Evolutionary conservation across 2,797 vertebrate genomes (phyloP).

Genomic region (Borostomias antarcticus): DNA sequence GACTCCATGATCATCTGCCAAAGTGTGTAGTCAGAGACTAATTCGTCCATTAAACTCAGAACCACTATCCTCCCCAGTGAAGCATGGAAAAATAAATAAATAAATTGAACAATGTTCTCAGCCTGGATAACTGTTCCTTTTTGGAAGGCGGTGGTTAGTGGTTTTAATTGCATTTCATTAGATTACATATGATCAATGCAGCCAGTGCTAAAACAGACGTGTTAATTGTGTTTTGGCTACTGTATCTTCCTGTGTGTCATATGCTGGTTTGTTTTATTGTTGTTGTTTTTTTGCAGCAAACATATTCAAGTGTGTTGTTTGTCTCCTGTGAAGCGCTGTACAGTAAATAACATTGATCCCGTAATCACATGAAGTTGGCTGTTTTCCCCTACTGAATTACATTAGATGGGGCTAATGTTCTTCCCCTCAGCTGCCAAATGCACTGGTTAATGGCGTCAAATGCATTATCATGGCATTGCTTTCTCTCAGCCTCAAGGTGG

Average conservation of each 20-base stretch:
- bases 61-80: background rate
- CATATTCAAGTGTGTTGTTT: conserved; percentile 32
- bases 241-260: conserved; percentile 19
- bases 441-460: conserved; percentile 42
- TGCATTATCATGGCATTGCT: conserved; percentile 22
- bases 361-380: conserved; percentile 35
- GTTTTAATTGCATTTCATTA: conserved; percentile 43
- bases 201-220: conserved; percentile 40
- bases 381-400: conserved; percentile 19
- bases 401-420: conserved; percentile 31
- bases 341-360: conserved; percentile 33
- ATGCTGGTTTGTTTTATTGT: conserved; percentile 28
- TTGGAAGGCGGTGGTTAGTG: conserved; percentile 21
- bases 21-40: too few species aligned
- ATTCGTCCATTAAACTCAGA: background rate
- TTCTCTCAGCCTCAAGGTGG: conserved; percentile 11
- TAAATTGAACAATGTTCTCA: conserved; percentile 7
- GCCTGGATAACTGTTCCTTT: conserved; percentile 32
- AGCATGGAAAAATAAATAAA: background rate
- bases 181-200: conserved; percentile 53
- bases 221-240: conserved; percentile 46
- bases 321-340: conserved; percentile 32
- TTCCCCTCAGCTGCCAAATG: conserved; percentile 32
- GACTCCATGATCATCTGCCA: background rate
- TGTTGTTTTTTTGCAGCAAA: conserved; percentile 18